Percentiles rank a stretch among this genome's conserved stretches.
Evolutionary conservation across 1,140 invertebrate genomes (phyloP).

Genomic region (Apis florea): DNA sequence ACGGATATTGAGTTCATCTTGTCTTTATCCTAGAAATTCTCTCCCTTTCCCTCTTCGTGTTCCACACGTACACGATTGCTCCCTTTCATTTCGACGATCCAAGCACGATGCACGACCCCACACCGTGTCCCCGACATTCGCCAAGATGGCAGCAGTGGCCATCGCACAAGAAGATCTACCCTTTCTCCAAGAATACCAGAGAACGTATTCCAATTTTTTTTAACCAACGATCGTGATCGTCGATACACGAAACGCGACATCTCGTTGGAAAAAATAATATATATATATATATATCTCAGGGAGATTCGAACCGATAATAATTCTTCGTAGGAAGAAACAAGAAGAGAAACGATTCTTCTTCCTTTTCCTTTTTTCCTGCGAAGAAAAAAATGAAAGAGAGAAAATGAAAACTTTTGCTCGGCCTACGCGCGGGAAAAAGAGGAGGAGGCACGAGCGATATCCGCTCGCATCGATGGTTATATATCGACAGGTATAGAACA

Average conservation of each 20-base stretch:
- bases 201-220: background rate
- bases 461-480: conserved; percentile 27
- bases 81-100: no score
- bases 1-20: conserved; percentile 67
- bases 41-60: conserved; percentile 36
- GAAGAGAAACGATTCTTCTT: no score
- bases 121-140: background rate
- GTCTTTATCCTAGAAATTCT: conserved; percentile 30
- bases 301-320: no score
- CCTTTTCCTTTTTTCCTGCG: background rate
- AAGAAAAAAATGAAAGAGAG: no score
- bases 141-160: conserved; percentile 70
- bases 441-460: conserved; percentile 9
- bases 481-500: conserved; percentile 26
- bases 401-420: no score
- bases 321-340: no score
- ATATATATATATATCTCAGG: no score
- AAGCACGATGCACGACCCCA: no score
- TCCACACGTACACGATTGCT: background rate
- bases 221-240: no score
- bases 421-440: background rate
- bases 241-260: no score
- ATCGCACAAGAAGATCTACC: background rate
- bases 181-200: background rate
- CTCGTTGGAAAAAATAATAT: no score